These are phyloP conservation scores for Eonycteris spelaea DNA, from an alignment of 2,113 vertebrate genomes.

Conservation along the genomic window DNA sequence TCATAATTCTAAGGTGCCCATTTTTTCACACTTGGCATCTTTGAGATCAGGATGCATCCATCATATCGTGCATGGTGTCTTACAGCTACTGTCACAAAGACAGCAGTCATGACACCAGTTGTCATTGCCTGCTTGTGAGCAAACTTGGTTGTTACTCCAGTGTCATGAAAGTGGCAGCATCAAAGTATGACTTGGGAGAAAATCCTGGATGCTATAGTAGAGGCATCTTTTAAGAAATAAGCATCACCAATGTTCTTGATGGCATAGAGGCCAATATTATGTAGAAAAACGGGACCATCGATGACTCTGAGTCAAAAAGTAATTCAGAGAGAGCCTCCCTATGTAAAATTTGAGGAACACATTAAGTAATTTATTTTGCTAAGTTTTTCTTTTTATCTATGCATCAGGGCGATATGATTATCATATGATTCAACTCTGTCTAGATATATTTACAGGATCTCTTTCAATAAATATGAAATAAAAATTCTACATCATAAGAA, in stretches of 20 bases:
- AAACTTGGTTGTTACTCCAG: background rate
- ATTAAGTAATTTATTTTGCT: background rate
- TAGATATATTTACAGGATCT: background rate
- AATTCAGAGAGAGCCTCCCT: background rate
- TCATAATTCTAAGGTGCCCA: background rate
- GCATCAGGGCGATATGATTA: background rate
- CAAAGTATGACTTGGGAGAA: background rate
- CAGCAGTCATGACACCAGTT: background rate
- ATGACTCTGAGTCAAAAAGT: background rate
- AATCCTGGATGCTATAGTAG: background rate
- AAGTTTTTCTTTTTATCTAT: constrained; percentile 10
- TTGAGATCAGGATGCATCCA: background rate
- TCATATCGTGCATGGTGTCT: background rate
- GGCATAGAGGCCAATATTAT: background rate
- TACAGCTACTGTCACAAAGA: background rate
- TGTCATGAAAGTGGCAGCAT: background rate
- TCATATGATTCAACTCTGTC: background rate
- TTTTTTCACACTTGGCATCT: background rate
- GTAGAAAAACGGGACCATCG: background rate
- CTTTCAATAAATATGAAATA: constrained; percentile 18
- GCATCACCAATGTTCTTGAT: background rate
- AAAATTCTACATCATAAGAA: background rate
- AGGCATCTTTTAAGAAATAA: background rate
- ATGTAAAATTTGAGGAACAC: background rate
- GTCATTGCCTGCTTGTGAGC: background rate